Evolutionary conservation across 2,888 invertebrate species (phyloP).

Genomic region (Cerastis rubricosa): DNA sequence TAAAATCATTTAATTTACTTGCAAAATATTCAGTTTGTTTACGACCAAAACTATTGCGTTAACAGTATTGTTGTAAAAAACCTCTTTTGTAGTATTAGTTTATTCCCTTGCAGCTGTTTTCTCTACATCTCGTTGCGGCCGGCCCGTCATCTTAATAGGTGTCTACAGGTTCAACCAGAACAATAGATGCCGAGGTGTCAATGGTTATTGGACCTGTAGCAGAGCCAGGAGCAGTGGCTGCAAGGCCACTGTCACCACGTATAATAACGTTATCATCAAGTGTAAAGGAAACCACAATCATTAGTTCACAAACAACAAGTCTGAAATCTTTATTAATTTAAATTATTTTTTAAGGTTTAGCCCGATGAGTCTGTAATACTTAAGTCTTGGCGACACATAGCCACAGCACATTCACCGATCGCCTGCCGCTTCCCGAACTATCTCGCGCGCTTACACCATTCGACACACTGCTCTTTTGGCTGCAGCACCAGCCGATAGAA

Average conservation of each 20-base stretch:
- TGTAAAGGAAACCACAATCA: slow-evolving; percentile 52
- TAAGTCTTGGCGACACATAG: too few species aligned
- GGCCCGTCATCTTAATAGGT: slow-evolving; percentile 47
- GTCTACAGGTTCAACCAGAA: slow-evolving; percentile 67
- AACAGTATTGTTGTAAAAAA: neutral
- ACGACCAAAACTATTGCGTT: neutral
- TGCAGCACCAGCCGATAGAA: too few species aligned
- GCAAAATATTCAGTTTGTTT: neutral
- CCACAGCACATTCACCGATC: too few species aligned
- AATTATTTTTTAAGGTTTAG: neutral
- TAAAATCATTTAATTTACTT: neutral
- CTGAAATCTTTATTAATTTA: neutral
- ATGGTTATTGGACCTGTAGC: slow-evolving; percentile 53
- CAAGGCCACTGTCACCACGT: slow-evolving; percentile 61
- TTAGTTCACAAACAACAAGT: slow-evolving; percentile 17
- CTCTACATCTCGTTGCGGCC: slow-evolving; percentile 56
- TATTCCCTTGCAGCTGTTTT: slow-evolving; percentile 48
- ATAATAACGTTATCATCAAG: slow-evolving; percentile 49
- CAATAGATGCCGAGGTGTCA: slow-evolving; percentile 36
- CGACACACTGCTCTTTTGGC: too few species aligned
- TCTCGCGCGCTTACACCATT: too few species aligned
- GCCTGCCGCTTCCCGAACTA: too few species aligned
- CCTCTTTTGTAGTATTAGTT: neutral
- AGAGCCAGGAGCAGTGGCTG: slow-evolving; percentile 51
- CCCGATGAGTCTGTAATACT: neutral